Evolutionary conservation across 1,140 invertebrate species (phyloP).

Genomic region (Zaprionus capensis): DNA sequence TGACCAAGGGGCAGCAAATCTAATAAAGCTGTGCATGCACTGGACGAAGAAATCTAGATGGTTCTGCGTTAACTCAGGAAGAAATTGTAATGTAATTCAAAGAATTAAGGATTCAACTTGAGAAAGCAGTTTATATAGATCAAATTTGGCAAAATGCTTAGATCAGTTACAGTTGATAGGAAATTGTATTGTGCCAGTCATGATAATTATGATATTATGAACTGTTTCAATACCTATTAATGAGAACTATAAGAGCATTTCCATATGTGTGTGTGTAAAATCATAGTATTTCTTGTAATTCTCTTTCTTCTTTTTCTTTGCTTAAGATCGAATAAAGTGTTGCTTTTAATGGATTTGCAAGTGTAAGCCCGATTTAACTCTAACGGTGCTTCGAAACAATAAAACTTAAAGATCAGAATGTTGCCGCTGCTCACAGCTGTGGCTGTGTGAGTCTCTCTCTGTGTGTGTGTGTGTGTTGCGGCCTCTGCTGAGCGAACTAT

Average conservation of each 20-base stretch:
- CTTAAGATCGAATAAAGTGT: constrained; percentile 19
- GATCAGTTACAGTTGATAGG: neutral
- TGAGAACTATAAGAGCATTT: constrained; percentile 1
- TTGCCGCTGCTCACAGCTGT: constrained; percentile 35
- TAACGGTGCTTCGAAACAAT: constrained; percentile 66
- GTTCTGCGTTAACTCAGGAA: neutral
- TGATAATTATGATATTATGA: neutral
- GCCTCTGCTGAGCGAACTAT: constrained; percentile 40
- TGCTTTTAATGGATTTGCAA: constrained; percentile 36
- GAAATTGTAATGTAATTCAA: neutral
- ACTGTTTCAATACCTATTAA: neutral
- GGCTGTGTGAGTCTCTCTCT: neutral
- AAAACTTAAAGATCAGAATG: constrained; percentile 61
- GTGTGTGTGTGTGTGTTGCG: constrained; percentile 10
- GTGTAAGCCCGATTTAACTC: constrained; percentile 46
- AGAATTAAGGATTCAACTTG: too few species aligned
- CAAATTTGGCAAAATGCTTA: neutral
- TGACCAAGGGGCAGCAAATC: constrained; percentile 36
- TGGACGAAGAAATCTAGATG: neutral
- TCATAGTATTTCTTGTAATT: neutral
- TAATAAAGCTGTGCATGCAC: constrained; percentile 30
- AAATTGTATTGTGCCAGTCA: neutral
- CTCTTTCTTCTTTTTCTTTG: constrained; percentile 11
- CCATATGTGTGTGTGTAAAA: neutral
- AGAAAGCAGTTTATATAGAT: neutral